Percentiles rank a stretch among this genome's conserved stretches.
Evolutionary conservation across 2,797 vertebrate genomes (phyloP).

Genomic region (Argyrosomus regius): DNA sequence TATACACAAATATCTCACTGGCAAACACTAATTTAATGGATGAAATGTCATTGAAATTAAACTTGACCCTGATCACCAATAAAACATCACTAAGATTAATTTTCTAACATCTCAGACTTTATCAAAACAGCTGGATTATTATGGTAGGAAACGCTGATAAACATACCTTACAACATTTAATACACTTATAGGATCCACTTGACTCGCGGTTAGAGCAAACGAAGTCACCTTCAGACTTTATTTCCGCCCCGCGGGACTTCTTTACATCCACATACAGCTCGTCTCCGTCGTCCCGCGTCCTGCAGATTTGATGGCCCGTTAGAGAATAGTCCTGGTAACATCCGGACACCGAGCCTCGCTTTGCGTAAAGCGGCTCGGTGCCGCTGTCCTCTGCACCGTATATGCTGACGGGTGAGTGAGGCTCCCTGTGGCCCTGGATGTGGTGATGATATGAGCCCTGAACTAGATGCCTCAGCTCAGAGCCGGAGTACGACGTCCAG

Average conservation of each 20-base stretch:
- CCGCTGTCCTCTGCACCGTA: slow-evolving; percentile 85
- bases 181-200: slow-evolving; percentile 92
- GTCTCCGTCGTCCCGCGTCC: slow-evolving; percentile 60
- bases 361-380: slow-evolving; percentile 77
- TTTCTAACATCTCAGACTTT: too few species aligned
- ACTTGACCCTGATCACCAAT: background rate
- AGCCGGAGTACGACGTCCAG: slow-evolving; percentile 89
- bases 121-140: too few species aligned
- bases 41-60: background rate
- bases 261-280: slow-evolving; percentile 81
- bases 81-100: background rate
- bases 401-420: slow-evolving; percentile 74
- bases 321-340: slow-evolving; percentile 69
- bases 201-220: slow-evolving; percentile 89
- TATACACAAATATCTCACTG: background rate
- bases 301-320: slow-evolving; percentile 54
- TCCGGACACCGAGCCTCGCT: slow-evolving; percentile 51
- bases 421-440: slow-evolving; percentile 77
- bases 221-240: slow-evolving; percentile 91
- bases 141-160: background rate
- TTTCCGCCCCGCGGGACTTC: slow-evolving; percentile 80
- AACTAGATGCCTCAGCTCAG: slow-evolving; percentile 89
- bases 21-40: background rate
- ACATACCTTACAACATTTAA: slow-evolving; percentile 97
- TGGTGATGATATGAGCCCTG: slow-evolving; percentile 81